Base-by-base conservation (phyloP, 2,888 invertebrate genomes). In the Bibio marci region DNA sequence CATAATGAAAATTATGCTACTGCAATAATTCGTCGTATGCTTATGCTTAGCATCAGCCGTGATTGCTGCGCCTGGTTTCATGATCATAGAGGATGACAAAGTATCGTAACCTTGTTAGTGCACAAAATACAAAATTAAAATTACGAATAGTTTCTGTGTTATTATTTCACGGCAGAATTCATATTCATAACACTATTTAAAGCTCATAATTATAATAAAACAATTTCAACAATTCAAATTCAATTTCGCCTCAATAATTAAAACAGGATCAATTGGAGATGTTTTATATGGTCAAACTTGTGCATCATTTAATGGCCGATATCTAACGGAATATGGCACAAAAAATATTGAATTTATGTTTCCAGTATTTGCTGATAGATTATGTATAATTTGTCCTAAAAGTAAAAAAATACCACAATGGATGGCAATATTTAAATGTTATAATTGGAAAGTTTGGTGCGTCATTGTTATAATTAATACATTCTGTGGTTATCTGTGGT, bases 331-430 rank as follows among this genome's bases (percentile, higher is more conserved):
- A n/a, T 63, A 63, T 43, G 49, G 49, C 8, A 51, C 53, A 4
- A 41, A 50, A 3, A 45, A 50, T 3, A 50, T 64, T 10, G 63
- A 62, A 41, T 64, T 57, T 44, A 58, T 63, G 1, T 43, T 43
- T 7, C 52, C 59, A 8, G 50, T 60, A 12, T 51, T 48, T n/a
- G 56, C 50, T 41, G 65, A 66, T 42, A 46, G 53, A 25, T 47
- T 65, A 11, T 65, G 66, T 44, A 49, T 65, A 12, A 47, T 65
- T 3, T 62, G 60, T 2, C 63, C 63, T 0, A 62, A 63, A 49
- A 53, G 65, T 2, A 41, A 46, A 14, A 48, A 49, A 35, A 54
- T 63, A 26, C 65, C 66, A 1, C 54, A 62, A 40, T 66, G 63
- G 63, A 46, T 56, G 35, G 53, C 56, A 28, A 52, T 62, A 5